Percentiles rank a stretch among this genome's conserved stretches.
Evolutionary conservation across 2,888 invertebrate species (phyloP).

Genomic region (Synergus gifuensis): DNA sequence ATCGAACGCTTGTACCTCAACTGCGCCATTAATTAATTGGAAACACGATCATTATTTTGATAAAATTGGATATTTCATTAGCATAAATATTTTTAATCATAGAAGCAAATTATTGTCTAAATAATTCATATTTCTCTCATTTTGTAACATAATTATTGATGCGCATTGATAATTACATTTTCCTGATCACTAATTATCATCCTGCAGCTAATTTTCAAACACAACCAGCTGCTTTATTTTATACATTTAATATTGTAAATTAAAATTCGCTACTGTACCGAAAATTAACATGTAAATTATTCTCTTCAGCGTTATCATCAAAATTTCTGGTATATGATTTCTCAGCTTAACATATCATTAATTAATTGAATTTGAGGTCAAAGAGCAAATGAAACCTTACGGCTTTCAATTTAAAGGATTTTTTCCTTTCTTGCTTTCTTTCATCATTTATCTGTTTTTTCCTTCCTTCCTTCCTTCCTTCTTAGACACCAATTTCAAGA

Average conservation of each 20-base stretch:
- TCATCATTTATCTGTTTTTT: neutral
- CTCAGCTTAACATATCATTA: no score
- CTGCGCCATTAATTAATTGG: neutral
- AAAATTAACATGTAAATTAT: conserved; percentile 5
- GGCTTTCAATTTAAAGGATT: neutral
- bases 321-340: neutral
- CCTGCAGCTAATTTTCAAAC: conserved; percentile 20
- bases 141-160: neutral
- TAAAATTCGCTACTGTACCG: neutral
- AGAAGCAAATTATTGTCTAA: no score
- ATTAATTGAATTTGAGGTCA: neutral
- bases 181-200: conserved; percentile 16
- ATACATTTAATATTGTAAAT: neutral
- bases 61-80: neutral
- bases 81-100: neutral
- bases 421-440: neutral
- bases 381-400: neutral
- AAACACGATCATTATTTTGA: neutral
- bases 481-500: neutral
- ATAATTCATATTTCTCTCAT: neutral
- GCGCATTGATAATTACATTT: conserved; percentile 30
- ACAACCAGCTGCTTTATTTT: conserved; percentile 18
- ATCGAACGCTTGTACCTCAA: neutral
- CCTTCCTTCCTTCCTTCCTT: neutral
- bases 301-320: neutral